Percentiles rank a stretch among this genome's conserved stretches.
phyloP scores from a whole-genome alignment of 2,797 vertebrate genomes.

The Tadarida brasiliensis region DNA sequence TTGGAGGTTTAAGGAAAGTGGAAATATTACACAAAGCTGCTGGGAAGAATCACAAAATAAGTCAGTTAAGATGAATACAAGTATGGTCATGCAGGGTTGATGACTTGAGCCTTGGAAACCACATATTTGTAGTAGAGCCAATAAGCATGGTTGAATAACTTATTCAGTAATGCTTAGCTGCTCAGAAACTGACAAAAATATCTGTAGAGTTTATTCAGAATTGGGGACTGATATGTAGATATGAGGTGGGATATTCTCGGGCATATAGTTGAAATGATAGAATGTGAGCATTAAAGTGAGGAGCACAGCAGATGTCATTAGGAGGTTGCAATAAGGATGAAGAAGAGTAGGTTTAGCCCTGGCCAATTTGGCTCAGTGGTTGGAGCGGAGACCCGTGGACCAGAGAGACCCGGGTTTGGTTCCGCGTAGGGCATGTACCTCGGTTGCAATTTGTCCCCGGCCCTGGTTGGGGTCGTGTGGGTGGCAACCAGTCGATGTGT shows the following conservation, averaged over 20 bases:
- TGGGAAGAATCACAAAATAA: conserved; percentile 57
- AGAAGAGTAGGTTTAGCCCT: not conserved
- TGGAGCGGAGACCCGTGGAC: too few relatives aligned
- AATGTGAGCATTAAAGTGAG: conserved; percentile 29
- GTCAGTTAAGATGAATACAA: conserved; percentile 56
- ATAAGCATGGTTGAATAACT: conserved; percentile 11
- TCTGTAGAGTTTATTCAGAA: conserved; percentile 55
- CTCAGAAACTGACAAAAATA: conserved; percentile 58
- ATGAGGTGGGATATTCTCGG: not conserved
- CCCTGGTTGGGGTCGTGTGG: too few relatives aligned
- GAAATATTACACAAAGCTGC: conserved; percentile 12
- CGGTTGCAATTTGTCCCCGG: too few relatives aligned
- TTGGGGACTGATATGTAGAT: not conserved
- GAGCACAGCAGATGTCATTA: not conserved
- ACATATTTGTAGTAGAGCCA: conserved; percentile 41
- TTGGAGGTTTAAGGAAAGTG: conserved; percentile 58
- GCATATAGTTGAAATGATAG: not conserved
- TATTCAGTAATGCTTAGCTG: conserved; percentile 32
- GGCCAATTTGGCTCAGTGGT: too few relatives aligned
- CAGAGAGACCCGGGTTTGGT: too few relatives aligned
- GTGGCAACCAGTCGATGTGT: too few relatives aligned
- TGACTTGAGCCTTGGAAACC: conserved; percentile 52
- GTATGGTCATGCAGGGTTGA: conserved; percentile 16
- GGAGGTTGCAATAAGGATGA: not conserved
- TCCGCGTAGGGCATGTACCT: too few relatives aligned